Conservation (phyloP, 23 tunicate genomes). For the Trididemnum nubilum region DNA sequence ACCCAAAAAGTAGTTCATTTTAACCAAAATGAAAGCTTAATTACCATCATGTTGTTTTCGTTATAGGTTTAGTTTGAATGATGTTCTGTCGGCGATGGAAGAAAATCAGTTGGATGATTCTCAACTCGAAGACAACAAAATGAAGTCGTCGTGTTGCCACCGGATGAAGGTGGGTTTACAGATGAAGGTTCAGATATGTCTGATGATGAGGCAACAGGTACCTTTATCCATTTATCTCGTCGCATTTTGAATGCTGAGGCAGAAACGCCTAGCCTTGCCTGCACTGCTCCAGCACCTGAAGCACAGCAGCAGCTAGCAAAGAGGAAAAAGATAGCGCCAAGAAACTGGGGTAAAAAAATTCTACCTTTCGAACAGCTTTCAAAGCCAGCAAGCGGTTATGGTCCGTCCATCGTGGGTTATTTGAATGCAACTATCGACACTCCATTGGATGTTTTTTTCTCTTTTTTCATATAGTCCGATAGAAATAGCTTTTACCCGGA, state of each 20-base stretch:
- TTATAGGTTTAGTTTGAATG: not conserved
- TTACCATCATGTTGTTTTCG: not conserved
- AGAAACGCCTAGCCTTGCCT: not conserved
- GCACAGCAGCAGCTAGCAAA: not conserved
- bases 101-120: not conserved
- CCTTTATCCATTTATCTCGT: not conserved
- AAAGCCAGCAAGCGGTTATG: not conserved
- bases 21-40: not conserved
- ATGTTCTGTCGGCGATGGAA: not conserved
- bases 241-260: slow-evolving; percentile 2
- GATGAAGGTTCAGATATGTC: not conserved
- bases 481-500: too few relatives aligned
- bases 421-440: not conserved
- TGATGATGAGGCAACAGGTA: not conserved
- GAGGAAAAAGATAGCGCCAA: not conserved
- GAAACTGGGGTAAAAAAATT: not conserved
- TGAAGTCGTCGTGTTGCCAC: not conserved
- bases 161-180: not conserved
- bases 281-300: not conserved
- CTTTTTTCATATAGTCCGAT: too few relatives aligned
- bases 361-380: not conserved
- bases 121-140: not conserved
- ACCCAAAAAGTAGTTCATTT: not conserved
- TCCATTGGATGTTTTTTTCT: not conserved
- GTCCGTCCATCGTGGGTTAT: not conserved